Percentiles rank a stretch among this genome's conserved stretches.
Evolutionary conservation across 1,140 invertebrate genomes (phyloP).

Genomic region (Macrocentrus cingulum): DNA sequence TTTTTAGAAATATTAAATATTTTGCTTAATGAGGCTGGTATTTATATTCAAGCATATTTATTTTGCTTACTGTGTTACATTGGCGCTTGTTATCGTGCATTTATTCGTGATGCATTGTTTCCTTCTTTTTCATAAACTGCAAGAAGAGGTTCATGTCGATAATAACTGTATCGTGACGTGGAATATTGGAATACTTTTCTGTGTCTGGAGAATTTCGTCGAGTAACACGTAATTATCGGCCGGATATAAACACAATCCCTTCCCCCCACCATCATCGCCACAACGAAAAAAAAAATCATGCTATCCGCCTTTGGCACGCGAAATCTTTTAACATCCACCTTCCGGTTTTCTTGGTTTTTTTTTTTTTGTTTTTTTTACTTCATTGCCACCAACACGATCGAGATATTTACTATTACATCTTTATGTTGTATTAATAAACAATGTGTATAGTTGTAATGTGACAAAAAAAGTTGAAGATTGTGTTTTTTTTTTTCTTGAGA

Average conservation of each 20-base stretch:
- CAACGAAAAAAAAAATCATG: slow-evolving; percentile 4
- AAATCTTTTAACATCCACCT: slow-evolving; percentile 1
- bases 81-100: neutral
- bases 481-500: neutral
- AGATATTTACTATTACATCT: neutral
- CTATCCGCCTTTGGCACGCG: neutral
- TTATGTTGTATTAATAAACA: neutral
- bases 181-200: slow-evolving; percentile 43
- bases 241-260: slow-evolving; percentile 46
- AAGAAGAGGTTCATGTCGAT: slow-evolving; percentile 52
- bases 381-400: slow-evolving; percentile 1
- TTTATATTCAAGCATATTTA: slow-evolving; percentile 11
- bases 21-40: neutral
- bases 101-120: neutral
- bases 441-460: too few species aligned
- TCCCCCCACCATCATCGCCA: neutral
- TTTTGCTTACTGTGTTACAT: slow-evolving; percentile 17
- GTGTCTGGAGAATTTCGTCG: slow-evolving; percentile 40
- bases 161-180: slow-evolving; percentile 55
- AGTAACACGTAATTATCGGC: slow-evolving; percentile 46
- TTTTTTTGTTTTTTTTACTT: neutral
- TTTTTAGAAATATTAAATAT: neutral
- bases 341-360: neutral
- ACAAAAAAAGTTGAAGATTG: neutral
- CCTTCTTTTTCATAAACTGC: slow-evolving; percentile 9